Percentiles rank a stretch among this genome's conserved stretches.
phyloP scores from a whole-genome alignment of 92 coral and sea anemone genomes.

The Parazoanthus swiftii region DNA sequence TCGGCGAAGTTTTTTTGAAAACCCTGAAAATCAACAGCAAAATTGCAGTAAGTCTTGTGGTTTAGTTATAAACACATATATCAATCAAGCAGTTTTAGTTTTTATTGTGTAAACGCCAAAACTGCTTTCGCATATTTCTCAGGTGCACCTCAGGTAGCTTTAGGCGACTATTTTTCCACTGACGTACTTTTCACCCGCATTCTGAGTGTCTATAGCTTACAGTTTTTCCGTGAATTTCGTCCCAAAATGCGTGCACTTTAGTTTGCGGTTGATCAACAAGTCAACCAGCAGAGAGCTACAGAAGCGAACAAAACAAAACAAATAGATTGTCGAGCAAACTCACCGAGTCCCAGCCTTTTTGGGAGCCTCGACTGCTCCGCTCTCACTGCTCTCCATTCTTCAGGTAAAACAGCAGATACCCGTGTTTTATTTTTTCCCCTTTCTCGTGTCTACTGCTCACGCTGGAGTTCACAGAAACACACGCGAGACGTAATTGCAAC shows the following conservation, averaged over 20 bases:
- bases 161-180: neutral
- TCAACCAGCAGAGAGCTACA: neutral
- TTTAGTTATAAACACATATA: neutral
- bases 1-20: constrained; percentile 96
- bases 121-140: neutral
- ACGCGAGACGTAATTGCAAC: constrained; percentile 19
- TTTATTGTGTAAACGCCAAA: constrained; percentile 14
- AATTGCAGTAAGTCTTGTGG: constrained; percentile 29
- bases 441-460: neutral
- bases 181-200: neutral
- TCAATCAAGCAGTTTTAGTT: constrained; percentile 4
- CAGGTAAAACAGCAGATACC: constrained; percentile 1
- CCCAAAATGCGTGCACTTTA: neutral
- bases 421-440: neutral
- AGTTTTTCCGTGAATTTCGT: neutral
- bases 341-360: constrained; percentile 88
- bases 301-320: constrained; percentile 24
- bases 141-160: neutral
- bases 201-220: neutral
- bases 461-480: neutral
- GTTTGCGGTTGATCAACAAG: constrained; percentile 38
- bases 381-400: constrained; percentile 29
- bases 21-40: constrained; percentile 69
- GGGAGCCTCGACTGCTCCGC: constrained; percentile 58
- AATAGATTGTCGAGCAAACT: constrained; percentile 21